A percentile compares a stretch with the other conserved stretches of the same genome.
These are phyloP conservation scores for Sminthurides aquaticus DNA, from an alignment of 2,888 invertebrate species.

Conservation along the genomic window DNA sequence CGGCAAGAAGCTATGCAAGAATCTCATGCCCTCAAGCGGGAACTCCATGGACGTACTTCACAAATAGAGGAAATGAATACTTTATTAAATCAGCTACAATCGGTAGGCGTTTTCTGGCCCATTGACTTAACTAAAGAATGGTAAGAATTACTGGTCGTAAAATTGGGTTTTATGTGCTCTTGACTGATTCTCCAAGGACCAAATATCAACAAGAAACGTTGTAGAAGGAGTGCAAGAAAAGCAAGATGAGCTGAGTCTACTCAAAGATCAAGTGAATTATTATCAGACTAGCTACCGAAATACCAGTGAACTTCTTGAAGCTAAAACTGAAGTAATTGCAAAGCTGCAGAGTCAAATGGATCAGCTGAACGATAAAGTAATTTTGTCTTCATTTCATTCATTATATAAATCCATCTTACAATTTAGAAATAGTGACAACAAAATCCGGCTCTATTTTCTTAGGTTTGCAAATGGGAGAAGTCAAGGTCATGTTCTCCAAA, in stretches of 20 bases:
- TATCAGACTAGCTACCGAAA: constrained; percentile 36
- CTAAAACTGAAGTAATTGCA: constrained; percentile 36
- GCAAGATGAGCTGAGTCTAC: constrained; percentile 30
- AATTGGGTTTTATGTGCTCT: too few relatives aligned
- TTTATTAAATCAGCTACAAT: constrained; percentile 30
- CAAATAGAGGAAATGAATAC: constrained; percentile 39
- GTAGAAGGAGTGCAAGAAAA: constrained; percentile 36
- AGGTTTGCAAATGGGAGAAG: constrained; percentile 17
- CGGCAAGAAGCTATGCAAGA: constrained; percentile 35
- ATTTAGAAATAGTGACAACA: too few relatives aligned
- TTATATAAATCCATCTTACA: too few relatives aligned
- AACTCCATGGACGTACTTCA: constrained; percentile 30
- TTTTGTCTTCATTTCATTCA: too few relatives aligned
- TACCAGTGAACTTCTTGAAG: constrained; percentile 29
- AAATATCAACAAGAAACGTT: constrained; percentile 18
- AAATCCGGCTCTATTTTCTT: background rate
- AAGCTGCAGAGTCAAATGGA: constrained; percentile 37
- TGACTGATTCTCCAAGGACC: too few relatives aligned
- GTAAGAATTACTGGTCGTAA: background rate
- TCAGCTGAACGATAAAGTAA: constrained; percentile 36
- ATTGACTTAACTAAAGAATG: background rate
- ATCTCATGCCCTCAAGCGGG: constrained; percentile 31
- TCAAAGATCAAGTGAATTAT: constrained; percentile 33
- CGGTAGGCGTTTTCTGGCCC: constrained; percentile 19
- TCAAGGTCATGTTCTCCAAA: constrained; percentile 13